phyloP scores from a whole-genome alignment of 2,797 vertebrate species.

The Anabas testudineus region DNA sequence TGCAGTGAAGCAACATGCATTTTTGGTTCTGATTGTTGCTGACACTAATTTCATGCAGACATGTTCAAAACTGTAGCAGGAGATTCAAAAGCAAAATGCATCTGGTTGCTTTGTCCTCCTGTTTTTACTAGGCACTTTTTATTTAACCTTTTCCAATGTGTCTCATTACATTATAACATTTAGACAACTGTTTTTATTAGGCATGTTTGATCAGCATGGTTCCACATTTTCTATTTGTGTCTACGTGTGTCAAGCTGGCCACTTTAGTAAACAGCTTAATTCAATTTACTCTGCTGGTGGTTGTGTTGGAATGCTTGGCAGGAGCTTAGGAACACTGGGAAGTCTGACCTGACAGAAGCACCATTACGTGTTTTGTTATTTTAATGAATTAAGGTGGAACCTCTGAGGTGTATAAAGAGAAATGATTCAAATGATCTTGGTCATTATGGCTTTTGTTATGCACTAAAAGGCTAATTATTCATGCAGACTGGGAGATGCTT shows the following conservation, averaged over 20 bases:
- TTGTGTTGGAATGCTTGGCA: constrained; percentile 58
- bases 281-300: constrained; percentile 75
- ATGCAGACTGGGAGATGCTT: too few species aligned
- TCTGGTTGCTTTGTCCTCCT: constrained; percentile 9
- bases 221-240: constrained; percentile 42
- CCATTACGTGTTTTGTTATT: neutral
- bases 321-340: constrained; percentile 53
- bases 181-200: constrained; percentile 59
- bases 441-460: too few species aligned
- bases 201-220: constrained; percentile 56
- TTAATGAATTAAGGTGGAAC: too few species aligned
- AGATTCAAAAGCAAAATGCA: constrained; percentile 2
- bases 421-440: too few species aligned
- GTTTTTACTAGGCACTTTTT: constrained; percentile 20
- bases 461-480: too few species aligned
- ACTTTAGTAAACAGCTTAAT: constrained; percentile 59
- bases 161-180: constrained; percentile 39
- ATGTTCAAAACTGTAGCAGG: constrained; percentile 14
- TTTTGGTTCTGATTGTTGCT: constrained; percentile 23
- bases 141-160: constrained; percentile 16
- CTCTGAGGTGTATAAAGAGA: too few species aligned
- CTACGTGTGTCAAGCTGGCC: constrained; percentile 32
- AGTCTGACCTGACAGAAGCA: constrained; percentile 34
- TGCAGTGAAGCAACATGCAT: constrained; percentile 15
- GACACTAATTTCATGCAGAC: constrained; percentile 28